Percentiles rank a stretch among this genome's conserved stretches.
These are phyloP conservation scores for Paramormyrops kingsleyae DNA, from an alignment of 2,113 vertebrate genomes.

Conservation along the genomic window DNA sequence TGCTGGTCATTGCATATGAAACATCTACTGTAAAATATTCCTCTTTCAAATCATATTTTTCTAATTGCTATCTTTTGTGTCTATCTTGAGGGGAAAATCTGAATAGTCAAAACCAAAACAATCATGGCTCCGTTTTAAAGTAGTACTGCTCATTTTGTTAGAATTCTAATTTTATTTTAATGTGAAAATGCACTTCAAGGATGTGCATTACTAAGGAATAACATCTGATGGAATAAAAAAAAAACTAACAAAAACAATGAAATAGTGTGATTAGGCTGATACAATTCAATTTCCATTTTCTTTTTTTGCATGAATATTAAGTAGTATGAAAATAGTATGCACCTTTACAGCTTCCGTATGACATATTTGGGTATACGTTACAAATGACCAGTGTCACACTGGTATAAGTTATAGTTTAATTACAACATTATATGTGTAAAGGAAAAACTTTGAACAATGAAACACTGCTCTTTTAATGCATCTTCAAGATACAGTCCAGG, in stretches of 20 bases:
- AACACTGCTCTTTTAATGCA: not conserved
- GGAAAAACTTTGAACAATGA: not conserved
- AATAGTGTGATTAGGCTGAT: not conserved
- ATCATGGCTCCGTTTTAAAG: not conserved
- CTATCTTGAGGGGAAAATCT: not conserved
- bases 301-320: not conserved
- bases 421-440: not conserved
- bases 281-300: not conserved
- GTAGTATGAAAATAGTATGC: not conserved
- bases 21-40: not conserved
- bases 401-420: not conserved
- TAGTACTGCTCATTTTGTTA: not conserved
- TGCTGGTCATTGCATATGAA: not conserved
- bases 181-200: not conserved
- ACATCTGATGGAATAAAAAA: not conserved
- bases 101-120: not conserved
- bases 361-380: not conserved
- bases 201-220: not conserved
- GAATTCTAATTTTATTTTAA: conserved; percentile 4
- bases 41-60: no score
- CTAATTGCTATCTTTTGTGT: not conserved
- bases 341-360: not conserved
- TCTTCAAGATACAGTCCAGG: not conserved
- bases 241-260: no score
- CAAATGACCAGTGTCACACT: not conserved